phyloP scores from a whole-genome alignment of 2,888 invertebrate genomes.

The Harmothoe impar region DNA sequence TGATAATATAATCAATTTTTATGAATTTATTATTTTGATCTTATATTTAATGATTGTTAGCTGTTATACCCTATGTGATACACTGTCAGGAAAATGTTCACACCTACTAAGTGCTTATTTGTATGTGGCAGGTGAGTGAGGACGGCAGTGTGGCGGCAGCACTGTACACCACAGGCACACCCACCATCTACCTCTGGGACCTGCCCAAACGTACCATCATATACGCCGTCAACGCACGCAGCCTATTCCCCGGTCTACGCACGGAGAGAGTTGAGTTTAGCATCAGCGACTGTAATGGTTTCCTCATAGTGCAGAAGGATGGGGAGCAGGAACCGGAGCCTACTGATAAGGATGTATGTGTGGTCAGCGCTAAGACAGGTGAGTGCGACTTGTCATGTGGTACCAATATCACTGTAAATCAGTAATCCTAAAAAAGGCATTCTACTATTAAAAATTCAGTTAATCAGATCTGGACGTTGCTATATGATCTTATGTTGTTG shows the following conservation, averaged over 20 bases:
- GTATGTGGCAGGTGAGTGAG: neutral
- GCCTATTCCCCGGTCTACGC: neutral
- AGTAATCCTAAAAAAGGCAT: too few species aligned
- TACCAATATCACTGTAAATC: neutral
- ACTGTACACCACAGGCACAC: slow-evolving; percentile 27
- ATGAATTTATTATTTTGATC: too few species aligned
- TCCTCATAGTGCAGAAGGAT: slow-evolving; percentile 1
- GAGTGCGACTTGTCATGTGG: neutral
- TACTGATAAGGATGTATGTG: neutral
- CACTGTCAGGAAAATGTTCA: too few species aligned
- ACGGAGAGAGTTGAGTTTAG: neutral
- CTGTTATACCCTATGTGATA: too few species aligned
- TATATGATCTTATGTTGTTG: too few species aligned
- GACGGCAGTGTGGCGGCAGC: slow-evolving; percentile 28
- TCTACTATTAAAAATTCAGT: too few species aligned
- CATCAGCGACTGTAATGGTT: neutral
- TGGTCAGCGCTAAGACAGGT: slow-evolving; percentile 16
- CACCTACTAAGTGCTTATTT: too few species aligned
- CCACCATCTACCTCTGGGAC: slow-evolving; percentile 52
- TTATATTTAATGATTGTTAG: too few species aligned
- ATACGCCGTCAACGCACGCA: neutral
- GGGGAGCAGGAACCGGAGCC: neutral
- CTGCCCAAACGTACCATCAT: neutral
- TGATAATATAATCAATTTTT: too few species aligned
- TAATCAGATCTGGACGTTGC: too few species aligned